These are phyloP conservation scores for Manis crassicaudata DNA, from an alignment of 2,797 vertebrate species.

Conservation along the genomic window DNA sequence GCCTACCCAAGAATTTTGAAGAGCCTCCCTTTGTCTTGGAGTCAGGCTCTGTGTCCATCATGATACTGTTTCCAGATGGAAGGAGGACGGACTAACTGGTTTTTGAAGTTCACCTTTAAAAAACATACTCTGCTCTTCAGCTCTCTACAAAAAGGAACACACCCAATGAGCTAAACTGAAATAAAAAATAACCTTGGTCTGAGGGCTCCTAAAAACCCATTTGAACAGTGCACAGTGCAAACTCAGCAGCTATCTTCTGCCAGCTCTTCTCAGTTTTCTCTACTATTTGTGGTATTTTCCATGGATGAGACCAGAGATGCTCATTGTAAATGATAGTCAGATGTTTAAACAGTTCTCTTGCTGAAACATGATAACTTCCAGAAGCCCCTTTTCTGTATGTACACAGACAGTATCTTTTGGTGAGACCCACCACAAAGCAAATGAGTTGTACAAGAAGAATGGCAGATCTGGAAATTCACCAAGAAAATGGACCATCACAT, in stretches of 20 bases:
- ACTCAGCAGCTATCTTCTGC: slow-evolving; percentile 32
- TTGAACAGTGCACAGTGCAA: neutral
- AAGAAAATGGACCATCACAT: slow-evolving; percentile 56
- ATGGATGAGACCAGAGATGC: slow-evolving; percentile 62
- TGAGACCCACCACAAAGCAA: slow-evolving; percentile 76
- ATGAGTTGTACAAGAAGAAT: slow-evolving; percentile 50
- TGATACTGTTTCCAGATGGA: neutral
- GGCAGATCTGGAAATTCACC: slow-evolving; percentile 66
- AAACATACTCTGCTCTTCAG: neutral
- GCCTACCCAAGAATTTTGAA: neutral
- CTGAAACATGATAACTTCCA: slow-evolving; percentile 78
- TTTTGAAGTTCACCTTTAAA: slow-evolving; percentile 64
- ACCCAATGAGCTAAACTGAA: slow-evolving; percentile 32
- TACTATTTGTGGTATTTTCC: slow-evolving; percentile 74
- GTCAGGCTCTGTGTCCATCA: neutral
- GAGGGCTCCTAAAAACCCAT: slow-evolving; percentile 31
- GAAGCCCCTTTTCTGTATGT: slow-evolving; percentile 63
- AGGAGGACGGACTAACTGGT: neutral
- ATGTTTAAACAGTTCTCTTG: slow-evolving; percentile 69
- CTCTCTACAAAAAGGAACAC: neutral
- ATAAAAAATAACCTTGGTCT: neutral
- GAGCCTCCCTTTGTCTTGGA: neutral
- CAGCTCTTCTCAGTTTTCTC: slow-evolving; percentile 65
- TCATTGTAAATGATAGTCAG: slow-evolving; percentile 76
- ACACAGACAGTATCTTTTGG: neutral